Base-by-base conservation (phyloP, 1,140 invertebrate genomes). In the Cepaea nemoralis region DNA sequence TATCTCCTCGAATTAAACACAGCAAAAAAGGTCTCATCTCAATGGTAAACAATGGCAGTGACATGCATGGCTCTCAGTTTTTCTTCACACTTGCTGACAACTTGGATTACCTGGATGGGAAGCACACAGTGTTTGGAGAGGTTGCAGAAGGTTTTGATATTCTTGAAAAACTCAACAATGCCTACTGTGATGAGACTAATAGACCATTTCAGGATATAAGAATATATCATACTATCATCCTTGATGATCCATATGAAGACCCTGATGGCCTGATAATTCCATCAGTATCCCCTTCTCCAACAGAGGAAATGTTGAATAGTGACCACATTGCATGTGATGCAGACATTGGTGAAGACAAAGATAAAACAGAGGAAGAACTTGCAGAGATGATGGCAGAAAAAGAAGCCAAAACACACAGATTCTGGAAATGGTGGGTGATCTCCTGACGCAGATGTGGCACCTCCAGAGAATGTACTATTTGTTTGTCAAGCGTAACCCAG, bases 401-500 rank as follows among this genome's bases (percentile, higher is more conserved):
- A 85, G 98, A 99, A 92, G 98, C 97, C 0, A 96, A 97, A 92
- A 97, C 87, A 98, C 99, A 14, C 98, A 98, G 31, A 97, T 99
- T 85, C 93, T 99, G 59, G 98, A 99, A 94, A 99, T 99, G 93
- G 96, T 99, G 48, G 98, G 98, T 0, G 99, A 99, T 92, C 92
- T 99, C 98, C 98, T 0, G 96, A 98, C 93, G 97, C 96, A 59
- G 98, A 99, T 66, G 96, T 99, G 89, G 97, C 96, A 33, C 99
- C 99, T 0, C 98, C 98, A 14, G 99, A 99, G 93, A 99, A 99
- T 93, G 97, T 99, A 19, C 92, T 99, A 0, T 99, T 99, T 93
- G 97, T 99, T 12, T 99, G 99, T n/a, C 92, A 99, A 99, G 93
- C 92, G 99, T n/a, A 99, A 99, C 93, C 98, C 98, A 39, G 97